These are phyloP conservation scores for Heliconius aoede DNA, from an alignment of 2,888 invertebrate genomes.

Conservation along the genomic window DNA sequence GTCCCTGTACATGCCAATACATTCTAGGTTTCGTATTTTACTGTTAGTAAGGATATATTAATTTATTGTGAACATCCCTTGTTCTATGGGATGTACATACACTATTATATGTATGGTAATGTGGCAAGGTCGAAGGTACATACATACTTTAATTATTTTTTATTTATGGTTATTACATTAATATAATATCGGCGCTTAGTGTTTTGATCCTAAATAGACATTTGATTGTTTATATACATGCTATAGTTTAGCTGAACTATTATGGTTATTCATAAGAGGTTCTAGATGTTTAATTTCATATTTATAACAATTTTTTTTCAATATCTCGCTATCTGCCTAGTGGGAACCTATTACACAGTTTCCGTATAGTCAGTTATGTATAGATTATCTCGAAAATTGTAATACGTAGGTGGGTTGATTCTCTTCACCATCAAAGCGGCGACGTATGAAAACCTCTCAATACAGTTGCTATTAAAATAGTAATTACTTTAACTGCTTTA, in stretches of 20 bases:
- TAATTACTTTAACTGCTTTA: background rate
- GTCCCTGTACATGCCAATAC: slow-evolving; percentile 63
- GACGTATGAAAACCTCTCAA: background rate
- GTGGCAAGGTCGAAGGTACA: too few relatives aligned
- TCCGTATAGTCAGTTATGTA: too few relatives aligned
- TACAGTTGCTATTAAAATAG: background rate
- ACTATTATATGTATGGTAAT: background rate
- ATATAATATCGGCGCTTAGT: background rate
- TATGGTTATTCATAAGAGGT: too few relatives aligned
- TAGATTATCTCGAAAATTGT: background rate
- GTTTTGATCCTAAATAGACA: background rate
- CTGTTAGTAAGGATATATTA: slow-evolving; percentile 22
- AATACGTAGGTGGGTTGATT: background rate
- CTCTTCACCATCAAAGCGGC: background rate
- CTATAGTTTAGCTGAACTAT: too few relatives aligned
- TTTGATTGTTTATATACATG: background rate
- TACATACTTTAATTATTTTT: too few relatives aligned
- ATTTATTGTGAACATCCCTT: slow-evolving; percentile 1
- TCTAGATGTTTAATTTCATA: too few relatives aligned
- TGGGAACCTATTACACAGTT: too few relatives aligned
- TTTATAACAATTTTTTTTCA: too few relatives aligned
- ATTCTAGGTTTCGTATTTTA: background rate
- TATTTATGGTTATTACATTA: background rate
- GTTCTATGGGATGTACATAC: background rate
- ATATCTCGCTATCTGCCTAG: too few relatives aligned